These are phyloP conservation scores for Hydrozoanthus gracilis DNA, from an alignment of 92 coral and sea anemone genomes.

Conservation along the genomic window DNA sequence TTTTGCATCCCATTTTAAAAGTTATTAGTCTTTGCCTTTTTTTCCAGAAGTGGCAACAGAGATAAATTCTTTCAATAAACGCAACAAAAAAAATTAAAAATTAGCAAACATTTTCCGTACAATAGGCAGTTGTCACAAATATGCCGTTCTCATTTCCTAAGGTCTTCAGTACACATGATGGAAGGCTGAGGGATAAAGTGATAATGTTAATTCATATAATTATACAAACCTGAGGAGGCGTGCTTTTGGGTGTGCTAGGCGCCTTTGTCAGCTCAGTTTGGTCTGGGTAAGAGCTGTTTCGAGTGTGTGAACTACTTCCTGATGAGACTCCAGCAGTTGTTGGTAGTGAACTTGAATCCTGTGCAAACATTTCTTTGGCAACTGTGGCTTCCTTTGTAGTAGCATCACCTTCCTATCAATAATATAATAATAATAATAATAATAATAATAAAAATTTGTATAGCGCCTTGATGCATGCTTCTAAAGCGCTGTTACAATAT, in stretches of 20 bases:
- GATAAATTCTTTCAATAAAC: too few species aligned
- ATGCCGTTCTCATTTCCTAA: too few species aligned
- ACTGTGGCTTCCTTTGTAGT: conserved; percentile 33
- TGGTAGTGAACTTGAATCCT: conserved; percentile 48
- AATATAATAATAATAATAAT: background rate
- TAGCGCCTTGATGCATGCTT: too few species aligned
- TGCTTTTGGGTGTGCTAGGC: conserved; percentile 15
- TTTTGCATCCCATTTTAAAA: too few species aligned
- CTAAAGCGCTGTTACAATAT: too few species aligned
- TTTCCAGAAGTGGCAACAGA: too few species aligned
- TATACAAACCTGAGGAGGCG: conserved; percentile 18
- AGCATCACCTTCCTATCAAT: conserved; percentile 45
- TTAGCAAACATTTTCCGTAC: too few species aligned
- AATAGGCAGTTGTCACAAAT: too few species aligned
- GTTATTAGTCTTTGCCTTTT: too few species aligned
- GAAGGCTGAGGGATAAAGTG: too few species aligned
- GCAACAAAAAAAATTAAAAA: too few species aligned
- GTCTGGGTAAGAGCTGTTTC: conserved; percentile 68
- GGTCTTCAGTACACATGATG: too few species aligned
- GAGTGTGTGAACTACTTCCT: conserved; percentile 45
- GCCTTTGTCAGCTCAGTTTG: conserved; percentile 22
- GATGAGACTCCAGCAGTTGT: background rate
- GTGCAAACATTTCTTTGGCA: conserved; percentile 53
- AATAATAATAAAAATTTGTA: background rate
- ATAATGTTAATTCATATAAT: background rate